Base-by-base conservation (phyloP, 2,888 invertebrate genomes). In the Erebia aethiops region DNA sequence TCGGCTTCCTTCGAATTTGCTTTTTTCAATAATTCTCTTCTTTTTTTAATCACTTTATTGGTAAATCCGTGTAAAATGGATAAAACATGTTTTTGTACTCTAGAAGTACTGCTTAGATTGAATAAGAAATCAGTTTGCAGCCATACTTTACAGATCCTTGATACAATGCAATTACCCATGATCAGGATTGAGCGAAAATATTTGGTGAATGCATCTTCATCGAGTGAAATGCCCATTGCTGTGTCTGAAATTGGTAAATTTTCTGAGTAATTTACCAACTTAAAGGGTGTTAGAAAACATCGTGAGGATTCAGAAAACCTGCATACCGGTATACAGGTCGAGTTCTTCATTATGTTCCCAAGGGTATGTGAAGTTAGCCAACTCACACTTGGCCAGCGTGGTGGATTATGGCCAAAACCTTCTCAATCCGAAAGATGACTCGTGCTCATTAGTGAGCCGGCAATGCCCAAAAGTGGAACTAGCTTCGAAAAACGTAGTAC, bases 171-270 rank as follows among this genome's bases (percentile, higher is more conserved):
- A 13, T 67, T 41, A 35, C 67, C 35, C 11, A 60, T 51, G 9
- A 0, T 13, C 7, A 35, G 35, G 41, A 67, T 51, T 8, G 67
- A 60, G 16, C 26, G 16, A 35, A 67, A 60, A 51, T 67, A 67
- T 51, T 60, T 67, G 4, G 60, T 18, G 11, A 67, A 46, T 5
- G 21, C 35, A 18, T 67, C 46, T 8, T 67, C 67, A 13, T 4
- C 18, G 11, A 67, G 13, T 51, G 67, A 60, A 51, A 51, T 60
- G 8, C 67, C 67, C 67, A 67, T 60, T 60, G 67, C 58, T 16
- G 67, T 67, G 9, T 67, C 67, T 67, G 67, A 16, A 67, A 67
- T 51, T 58, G 52, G n/a, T 51, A 43, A 21, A 14, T 35, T 35
- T 35, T 35, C 35, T 35, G 35, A 35, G 35, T 35, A 35, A 35